Conservation (phyloP, 2,888 invertebrate genomes). For the Rhagonycha lutea region DNA sequence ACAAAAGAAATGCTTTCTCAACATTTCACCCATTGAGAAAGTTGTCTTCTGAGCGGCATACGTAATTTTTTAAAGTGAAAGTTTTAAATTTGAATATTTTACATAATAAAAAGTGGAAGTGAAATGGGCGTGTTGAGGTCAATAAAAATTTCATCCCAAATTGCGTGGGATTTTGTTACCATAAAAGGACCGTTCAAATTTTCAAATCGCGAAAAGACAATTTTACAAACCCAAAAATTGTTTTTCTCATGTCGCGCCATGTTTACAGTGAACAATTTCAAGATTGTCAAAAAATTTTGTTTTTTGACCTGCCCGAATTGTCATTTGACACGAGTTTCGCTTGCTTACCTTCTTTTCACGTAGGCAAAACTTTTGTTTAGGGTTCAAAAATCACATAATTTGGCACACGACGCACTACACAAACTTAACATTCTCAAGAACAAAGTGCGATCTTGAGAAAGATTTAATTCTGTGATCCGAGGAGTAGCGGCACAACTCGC, state of each 20-base stretch:
- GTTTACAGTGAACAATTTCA: background rate
- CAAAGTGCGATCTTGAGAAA: constrained; percentile 1
- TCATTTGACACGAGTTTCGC: background rate
- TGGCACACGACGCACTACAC: background rate
- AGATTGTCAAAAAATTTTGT: background rate
- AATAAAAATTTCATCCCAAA: background rate
- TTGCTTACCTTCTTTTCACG: background rate
- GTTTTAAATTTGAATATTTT: background rate
- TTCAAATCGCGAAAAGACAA: background rate
- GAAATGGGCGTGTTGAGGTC: background rate
- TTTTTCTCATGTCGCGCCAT: background rate
- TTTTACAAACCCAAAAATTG: background rate
- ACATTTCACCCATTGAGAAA: background rate
- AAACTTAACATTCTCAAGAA: background rate
- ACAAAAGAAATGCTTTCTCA: background rate
- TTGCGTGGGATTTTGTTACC: background rate
- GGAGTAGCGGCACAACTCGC: background rate
- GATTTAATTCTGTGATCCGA: background rate
- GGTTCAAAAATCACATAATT: background rate
- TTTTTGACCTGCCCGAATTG: background rate
- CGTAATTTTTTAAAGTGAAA: background rate
- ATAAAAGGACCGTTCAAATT: background rate
- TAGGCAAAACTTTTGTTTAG: background rate
- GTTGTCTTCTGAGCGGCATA: background rate
- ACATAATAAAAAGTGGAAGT: background rate